Percentiles rank a stretch among this genome's conserved stretches.
Evolutionary conservation across 2,888 invertebrate species (phyloP).

Genomic region (Stenodema calcarata): DNA sequence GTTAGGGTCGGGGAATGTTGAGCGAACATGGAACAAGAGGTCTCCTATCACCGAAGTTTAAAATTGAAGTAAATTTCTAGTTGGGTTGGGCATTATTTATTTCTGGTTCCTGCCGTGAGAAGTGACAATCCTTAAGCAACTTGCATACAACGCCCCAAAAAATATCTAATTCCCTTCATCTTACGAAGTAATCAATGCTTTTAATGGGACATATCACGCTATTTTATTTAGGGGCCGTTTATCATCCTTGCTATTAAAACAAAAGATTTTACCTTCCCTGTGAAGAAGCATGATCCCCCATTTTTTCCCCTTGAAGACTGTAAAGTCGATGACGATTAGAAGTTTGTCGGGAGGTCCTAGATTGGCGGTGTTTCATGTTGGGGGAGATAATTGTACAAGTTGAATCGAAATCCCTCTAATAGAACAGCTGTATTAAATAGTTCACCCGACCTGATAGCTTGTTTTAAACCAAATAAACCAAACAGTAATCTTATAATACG

Average conservation of each 20-base stretch:
- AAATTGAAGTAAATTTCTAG: slow-evolving; percentile 33
- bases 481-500: too few relatives aligned
- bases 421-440: too few relatives aligned
- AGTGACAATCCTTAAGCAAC: slow-evolving; percentile 49
- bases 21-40: slow-evolving; percentile 13
- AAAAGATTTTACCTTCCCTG: slow-evolving; percentile 31
- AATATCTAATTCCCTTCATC: slow-evolving; percentile 54
- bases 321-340: slow-evolving; percentile 37
- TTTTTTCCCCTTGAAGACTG: background rate
- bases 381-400: slow-evolving; percentile 27
- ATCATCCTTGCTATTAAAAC: slow-evolving; percentile 51
- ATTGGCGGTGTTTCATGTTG: background rate
- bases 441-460: too few relatives aligned
- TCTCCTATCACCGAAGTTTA: slow-evolving; percentile 36
- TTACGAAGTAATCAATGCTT: slow-evolving; percentile 53
- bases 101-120: slow-evolving; percentile 44
- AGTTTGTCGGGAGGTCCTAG: background rate
- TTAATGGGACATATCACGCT: slow-evolving; percentile 55
- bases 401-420: background rate
- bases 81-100: slow-evolving; percentile 32
- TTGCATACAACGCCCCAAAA: slow-evolving; percentile 44
- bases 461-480: too few relatives aligned
- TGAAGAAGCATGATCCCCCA: slow-evolving; percentile 8
- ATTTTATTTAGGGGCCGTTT: slow-evolving; percentile 51
- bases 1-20: background rate